Base-by-base conservation (phyloP, 2,888 invertebrate species). In the Dasysyrphus tricinctus region DNA sequence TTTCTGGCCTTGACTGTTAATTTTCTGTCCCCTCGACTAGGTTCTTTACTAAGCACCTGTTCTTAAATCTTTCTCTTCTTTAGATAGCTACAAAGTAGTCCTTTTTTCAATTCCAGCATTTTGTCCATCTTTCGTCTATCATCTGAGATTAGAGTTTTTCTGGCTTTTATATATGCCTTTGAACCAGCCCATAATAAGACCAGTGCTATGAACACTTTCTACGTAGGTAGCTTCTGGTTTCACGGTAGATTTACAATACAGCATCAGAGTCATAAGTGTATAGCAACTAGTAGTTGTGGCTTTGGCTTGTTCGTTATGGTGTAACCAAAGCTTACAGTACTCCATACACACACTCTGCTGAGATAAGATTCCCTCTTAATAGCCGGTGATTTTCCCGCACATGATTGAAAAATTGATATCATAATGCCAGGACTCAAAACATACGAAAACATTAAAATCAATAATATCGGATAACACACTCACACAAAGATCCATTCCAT, bases 401-500 rank as follows among this genome's bases (percentile, higher is more conserved):
- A 76, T 80, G 76, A 72, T 73, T 87, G 87, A 87, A 87, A 87
- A 87, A 87, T 87, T 83, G 79, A 79, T 75, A 83, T 80, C 87
- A 83, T 87, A 87, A 87, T 79, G 87, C 76, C 76, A 80, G 79
- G 63, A 87, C 79, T 87, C 87, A 87, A 87, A 87, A 87, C 87
- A 87, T 81, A 83, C 76, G 76, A 87, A 87, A 87, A 83, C 87
- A 83, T 87, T 87, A 79, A 83, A 87, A 87, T 87, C 83, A 87
- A 87, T 87, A 87, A 87, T 83, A 87, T 87, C 87, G 87, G 67
- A 87, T 87, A 76, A 79, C 81, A 85, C 73, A 77, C 80, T 69
- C 61, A 63, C 70, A 63, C 77, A 77, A n/a, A 19, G 61, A 29
- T 59, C 24, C 59, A 39, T 57, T 57, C 19, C 34, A 47, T n/a